Percentiles rank a stretch among this genome's conserved stretches.
Evolutionary conservation across 2,888 invertebrate species (phyloP).

Genomic region (Yponomeuta cagnagella): DNA sequence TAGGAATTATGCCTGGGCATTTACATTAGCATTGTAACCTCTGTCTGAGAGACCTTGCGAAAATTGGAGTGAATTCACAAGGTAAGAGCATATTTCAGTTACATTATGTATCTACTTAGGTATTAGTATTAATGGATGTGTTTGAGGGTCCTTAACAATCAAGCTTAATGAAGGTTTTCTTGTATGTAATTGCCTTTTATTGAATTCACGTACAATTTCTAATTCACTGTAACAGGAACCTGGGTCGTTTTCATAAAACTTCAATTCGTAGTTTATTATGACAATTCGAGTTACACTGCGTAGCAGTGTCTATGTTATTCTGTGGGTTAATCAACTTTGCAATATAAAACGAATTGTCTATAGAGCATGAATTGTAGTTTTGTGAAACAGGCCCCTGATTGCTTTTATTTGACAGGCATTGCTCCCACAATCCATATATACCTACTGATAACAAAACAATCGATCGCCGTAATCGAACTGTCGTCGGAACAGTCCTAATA

Average conservation of each 20-base stretch:
- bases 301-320: too few relatives aligned
- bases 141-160: background rate
- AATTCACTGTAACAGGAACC: background rate
- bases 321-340: too few relatives aligned
- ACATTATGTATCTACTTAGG: background rate
- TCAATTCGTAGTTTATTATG: too few relatives aligned
- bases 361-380: too few relatives aligned
- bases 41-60: background rate
- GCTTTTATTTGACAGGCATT: background rate
- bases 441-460: background rate
- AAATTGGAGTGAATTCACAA: background rate
- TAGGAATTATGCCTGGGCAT: slow-evolving; percentile 5
- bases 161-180: background rate
- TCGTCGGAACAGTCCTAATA: background rate
- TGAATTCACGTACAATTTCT: too few relatives aligned
- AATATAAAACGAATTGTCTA: too few relatives aligned
- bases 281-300: too few relatives aligned
- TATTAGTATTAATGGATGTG: background rate
- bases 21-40: background rate
- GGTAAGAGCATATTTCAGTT: background rate
- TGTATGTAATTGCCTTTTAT: background rate
- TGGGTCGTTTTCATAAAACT: too few relatives aligned
- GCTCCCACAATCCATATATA: background rate
- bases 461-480: background rate
- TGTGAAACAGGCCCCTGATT: too few relatives aligned